Percentiles rank a stretch among this genome's conserved stretches.
Evolutionary conservation across 2,888 invertebrate species (phyloP).

Genomic region (Rhamphomyia laevipes): DNA sequence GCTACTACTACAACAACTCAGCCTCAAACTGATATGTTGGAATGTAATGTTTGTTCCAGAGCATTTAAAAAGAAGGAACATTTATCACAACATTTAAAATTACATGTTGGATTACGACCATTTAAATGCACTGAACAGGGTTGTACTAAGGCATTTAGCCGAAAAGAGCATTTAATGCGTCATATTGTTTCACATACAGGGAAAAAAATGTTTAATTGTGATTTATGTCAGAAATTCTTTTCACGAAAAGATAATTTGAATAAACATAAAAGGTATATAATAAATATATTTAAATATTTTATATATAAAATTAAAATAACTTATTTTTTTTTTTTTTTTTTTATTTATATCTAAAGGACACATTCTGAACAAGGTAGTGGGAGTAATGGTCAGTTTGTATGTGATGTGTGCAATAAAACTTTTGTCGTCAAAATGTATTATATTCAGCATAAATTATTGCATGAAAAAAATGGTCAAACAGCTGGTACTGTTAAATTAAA

Average conservation of each 20-base stretch:
- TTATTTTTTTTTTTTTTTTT: not conserved
- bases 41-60: slow-evolving; percentile 49
- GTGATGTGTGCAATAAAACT: slow-evolving; percentile 52
- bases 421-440: slow-evolving; percentile 57
- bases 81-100: slow-evolving; percentile 52
- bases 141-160: slow-evolving; percentile 54
- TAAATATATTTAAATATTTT: not conserved
- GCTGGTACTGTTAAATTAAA: slow-evolving; percentile 13
- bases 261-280: slow-evolving; percentile 32
- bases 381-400: slow-evolving; percentile 42
- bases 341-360: slow-evolving; percentile 24
- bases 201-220: slow-evolving; percentile 52
- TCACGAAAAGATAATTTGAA: slow-evolving; percentile 38
- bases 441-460: slow-evolving; percentile 48
- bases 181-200: slow-evolving; percentile 57
- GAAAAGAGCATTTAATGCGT: slow-evolving; percentile 55
- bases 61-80: slow-evolving; percentile 58
- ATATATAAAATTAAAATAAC: not conserved
- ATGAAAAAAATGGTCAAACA: slow-evolving; percentile 26
- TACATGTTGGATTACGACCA: slow-evolving; percentile 54
- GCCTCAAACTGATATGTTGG: slow-evolving; percentile 18
- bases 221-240: slow-evolving; percentile 45
- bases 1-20: slow-evolving; percentile 9
- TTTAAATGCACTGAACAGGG: slow-evolving; percentile 46
- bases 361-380: slow-evolving; percentile 22